Base-by-base conservation (phyloP, 2,113 vertebrate species). In the Neotoma lepida region DNA sequence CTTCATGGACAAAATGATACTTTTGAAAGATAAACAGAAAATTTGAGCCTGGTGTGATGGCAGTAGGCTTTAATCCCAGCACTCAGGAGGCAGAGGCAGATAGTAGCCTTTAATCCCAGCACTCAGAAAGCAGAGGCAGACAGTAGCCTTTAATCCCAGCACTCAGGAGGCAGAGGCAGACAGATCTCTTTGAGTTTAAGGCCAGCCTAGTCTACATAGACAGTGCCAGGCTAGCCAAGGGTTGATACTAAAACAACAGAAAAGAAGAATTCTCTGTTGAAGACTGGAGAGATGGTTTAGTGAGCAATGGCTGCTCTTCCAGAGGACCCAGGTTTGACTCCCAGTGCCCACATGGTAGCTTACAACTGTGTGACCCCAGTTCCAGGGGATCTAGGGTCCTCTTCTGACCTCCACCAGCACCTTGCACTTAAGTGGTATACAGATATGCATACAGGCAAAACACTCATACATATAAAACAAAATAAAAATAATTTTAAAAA, bases 11-110 rank as follows among this genome's bases (percentile, higher is more conserved):
- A 51, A 96, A 88, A 39, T 86, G 66, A 86, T 91, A 15, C 41
- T 94, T 96, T 96, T 90, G 68, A 91, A 94, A 93, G 56, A 82
- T 94, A 85, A 88, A 80, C 41, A 92, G 82, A 88, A 90, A 46
- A 2, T 73, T 77, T 91, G 70, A 73, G 20, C 20, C 70, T 73
- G 39, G n/a, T 41, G 9, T 46, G 12, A 39, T 44, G 41, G 41
- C 41, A 74, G 26, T 44, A 44, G 71, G 41, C 71, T 74, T 74
- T 46, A 76, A 76, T 76, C 28, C 44, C 24, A 76, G 41, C 13
- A 17, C 26, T 76, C 26, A 1, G 41, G 44, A 76, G 13, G 44
- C 44, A 76, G 12, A 28, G 13, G 41, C 71, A 74, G 41, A 28
- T 24, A 30, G 41, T 46, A 46, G 44, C 74, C 74, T 76, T 76